phyloP scores from a whole-genome alignment of 2,888 invertebrate genomes.

The Pterostichus niger region DNA sequence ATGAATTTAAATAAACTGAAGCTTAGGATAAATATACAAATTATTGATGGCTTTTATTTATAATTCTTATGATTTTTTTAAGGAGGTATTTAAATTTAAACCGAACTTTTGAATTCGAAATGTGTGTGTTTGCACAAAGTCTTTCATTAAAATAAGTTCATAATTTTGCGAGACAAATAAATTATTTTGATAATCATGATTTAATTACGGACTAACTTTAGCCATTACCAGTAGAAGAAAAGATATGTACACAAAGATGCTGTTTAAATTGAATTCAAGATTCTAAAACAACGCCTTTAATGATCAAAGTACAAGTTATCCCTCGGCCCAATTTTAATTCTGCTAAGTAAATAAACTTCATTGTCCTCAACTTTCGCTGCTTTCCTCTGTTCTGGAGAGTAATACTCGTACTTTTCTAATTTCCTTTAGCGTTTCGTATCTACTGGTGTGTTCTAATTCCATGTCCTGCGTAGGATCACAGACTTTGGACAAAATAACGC shows the following conservation, averaged over 20 bases:
- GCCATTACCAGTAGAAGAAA: slow-evolving; percentile 6
- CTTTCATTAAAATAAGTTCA: too few species aligned
- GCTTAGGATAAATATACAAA: too few species aligned
- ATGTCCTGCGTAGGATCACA: slow-evolving; percentile 43
- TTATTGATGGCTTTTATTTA: too few species aligned
- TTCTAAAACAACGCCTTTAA: slow-evolving; percentile 36
- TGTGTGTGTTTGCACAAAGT: too few species aligned
- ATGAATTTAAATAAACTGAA: too few species aligned
- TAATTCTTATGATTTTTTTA: too few species aligned
- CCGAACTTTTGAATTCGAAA: too few species aligned
- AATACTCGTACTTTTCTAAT: slow-evolving; percentile 49
- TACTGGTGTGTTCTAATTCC: slow-evolving; percentile 34
- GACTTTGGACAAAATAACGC: slow-evolving; percentile 5
- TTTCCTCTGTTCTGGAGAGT: slow-evolving; percentile 25
- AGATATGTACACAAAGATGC: slow-evolving; percentile 20
- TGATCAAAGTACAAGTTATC: slow-evolving; percentile 45
- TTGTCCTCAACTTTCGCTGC: slow-evolving; percentile 39
- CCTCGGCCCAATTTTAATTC: slow-evolving; percentile 17
- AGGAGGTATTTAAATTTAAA: too few species aligned
- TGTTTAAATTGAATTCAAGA: slow-evolving; percentile 24
- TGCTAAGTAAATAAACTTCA: slow-evolving; percentile 44
- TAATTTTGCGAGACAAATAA: not conserved
- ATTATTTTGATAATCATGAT: slow-evolving; percentile 39
- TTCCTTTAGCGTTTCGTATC: slow-evolving; percentile 39
- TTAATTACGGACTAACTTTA: slow-evolving; percentile 28